Percentiles rank a stretch among this genome's conserved stretches.
phyloP scores from a whole-genome alignment of 2,113 vertebrate genomes.

The Gymnarchus niloticus region DNA sequence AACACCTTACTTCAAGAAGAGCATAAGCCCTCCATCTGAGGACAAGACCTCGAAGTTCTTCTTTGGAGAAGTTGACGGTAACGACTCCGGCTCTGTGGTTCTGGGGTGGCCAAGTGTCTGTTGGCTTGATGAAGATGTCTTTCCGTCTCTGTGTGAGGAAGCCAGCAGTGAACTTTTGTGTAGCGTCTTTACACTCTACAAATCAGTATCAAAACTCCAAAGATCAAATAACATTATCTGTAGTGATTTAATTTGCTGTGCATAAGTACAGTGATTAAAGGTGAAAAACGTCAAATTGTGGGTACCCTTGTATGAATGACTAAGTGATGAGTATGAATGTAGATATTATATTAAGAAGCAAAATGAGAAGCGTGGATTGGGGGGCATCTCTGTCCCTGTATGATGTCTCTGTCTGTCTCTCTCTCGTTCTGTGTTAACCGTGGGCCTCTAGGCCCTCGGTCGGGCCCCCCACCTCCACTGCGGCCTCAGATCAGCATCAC shows the following conservation, averaged over 20 bases:
- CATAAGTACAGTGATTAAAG: too few species aligned
- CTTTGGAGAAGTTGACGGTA: constrained; percentile 72
- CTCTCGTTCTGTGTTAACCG: not conserved
- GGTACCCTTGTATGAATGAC: not conserved
- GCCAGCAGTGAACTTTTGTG: not conserved
- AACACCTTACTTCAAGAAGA: constrained; percentile 89
- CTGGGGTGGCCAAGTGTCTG: not conserved
- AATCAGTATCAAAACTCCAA: not conserved
- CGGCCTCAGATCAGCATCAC: constrained; percentile 94
- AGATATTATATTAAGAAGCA: not conserved
- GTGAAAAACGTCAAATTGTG: not conserved
- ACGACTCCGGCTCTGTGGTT: not conserved
- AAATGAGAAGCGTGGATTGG: not conserved
- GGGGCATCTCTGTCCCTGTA: not conserved
- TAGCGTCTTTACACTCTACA: not conserved
- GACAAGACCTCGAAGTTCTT: constrained; percentile 73
- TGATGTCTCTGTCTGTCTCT: not conserved
- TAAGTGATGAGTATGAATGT: not conserved
- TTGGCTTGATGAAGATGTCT: not conserved
- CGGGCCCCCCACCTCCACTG: constrained; percentile 51
- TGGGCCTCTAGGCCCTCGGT: constrained; percentile 55
- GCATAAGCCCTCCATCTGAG: constrained; percentile 78
- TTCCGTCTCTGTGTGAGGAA: not conserved
- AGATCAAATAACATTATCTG: not conserved
- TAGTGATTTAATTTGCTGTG: not conserved